phyloP scores from a whole-genome alignment of 2,797 vertebrate genomes.

The Synanceia verrucosa region DNA sequence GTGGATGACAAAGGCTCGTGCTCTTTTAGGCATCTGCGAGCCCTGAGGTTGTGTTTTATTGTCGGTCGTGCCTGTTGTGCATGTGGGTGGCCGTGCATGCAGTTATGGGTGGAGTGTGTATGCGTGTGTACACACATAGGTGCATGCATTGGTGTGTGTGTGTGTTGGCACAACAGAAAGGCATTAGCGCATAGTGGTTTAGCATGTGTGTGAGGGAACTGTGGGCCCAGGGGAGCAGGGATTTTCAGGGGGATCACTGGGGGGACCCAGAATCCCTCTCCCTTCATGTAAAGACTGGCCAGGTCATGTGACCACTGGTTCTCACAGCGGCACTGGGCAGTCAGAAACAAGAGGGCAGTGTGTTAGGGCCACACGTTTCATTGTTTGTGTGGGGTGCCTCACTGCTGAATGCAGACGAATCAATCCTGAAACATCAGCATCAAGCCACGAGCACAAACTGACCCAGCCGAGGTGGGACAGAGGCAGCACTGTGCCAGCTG shows the following conservation, averaged over 20 bases:
- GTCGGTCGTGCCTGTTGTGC: conserved; percentile 65
- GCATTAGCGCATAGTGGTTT: too few relatives aligned
- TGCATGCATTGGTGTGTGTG: conserved; percentile 42
- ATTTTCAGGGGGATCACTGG: conserved; percentile 18
- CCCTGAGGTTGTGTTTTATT: conserved; percentile 66
- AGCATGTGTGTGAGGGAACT: conserved; percentile 34
- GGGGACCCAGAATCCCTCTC: background rate
- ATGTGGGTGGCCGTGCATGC: conserved; percentile 71
- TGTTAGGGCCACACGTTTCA: conserved; percentile 72
- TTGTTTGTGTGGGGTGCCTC: conserved; percentile 72
- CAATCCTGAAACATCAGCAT: conserved; percentile 75
- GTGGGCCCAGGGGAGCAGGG: conserved; percentile 30
- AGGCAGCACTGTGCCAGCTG: conserved; percentile 60
- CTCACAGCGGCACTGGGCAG: conserved; percentile 68
- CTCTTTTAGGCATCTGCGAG: conserved; percentile 60
- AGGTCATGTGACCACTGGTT: conserved; percentile 75
- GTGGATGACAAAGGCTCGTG: conserved; percentile 66
- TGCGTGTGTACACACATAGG: conserved; percentile 35
- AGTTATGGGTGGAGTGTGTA: conserved; percentile 23
- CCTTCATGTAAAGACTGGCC: conserved; percentile 42
- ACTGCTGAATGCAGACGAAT: conserved; percentile 71
- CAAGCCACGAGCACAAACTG: conserved; percentile 45
- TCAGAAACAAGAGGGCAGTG: conserved; percentile 70
- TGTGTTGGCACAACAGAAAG: too few relatives aligned
- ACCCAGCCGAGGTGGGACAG: conserved; percentile 45